Percentiles rank a stretch among this genome's conserved stretches.
Conservation (phyloP, 2,113 vertebrate genomes). For the Caracal caracal region DNA sequence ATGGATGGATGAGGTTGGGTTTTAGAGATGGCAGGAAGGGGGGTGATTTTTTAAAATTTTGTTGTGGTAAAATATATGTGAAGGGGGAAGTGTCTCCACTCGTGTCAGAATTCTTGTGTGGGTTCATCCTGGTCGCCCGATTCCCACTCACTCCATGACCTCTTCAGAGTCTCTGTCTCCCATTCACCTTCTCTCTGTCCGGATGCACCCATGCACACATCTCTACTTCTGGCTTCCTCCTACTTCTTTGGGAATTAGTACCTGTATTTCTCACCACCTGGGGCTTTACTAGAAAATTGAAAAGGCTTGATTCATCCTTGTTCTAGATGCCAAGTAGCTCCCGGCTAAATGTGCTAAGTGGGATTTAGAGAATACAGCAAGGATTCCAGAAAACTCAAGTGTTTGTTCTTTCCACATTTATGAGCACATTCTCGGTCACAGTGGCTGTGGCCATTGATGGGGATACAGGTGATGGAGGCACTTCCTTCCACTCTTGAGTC, state of each 20-base stretch:
- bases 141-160: neutral
- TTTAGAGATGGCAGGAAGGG: neutral
- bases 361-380: neutral
- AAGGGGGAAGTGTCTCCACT: neutral
- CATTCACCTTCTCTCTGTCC: neutral
- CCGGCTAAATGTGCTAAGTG: neutral
- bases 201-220: fast-evolving
- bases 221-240: neutral
- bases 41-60: neutral
- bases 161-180: neutral
- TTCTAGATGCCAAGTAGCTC: neutral
- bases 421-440: neutral
- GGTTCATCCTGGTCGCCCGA: neutral
- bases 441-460: neutral
- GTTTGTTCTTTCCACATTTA: neutral
- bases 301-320: neutral
- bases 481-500: neutral
- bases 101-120: neutral
- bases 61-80: neutral
- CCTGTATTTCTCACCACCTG: neutral
- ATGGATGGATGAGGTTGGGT: neutral
- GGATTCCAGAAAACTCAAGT: neutral
- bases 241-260: neutral
- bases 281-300: neutral
- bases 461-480: neutral